These are phyloP conservation scores for Asarcornis scutulata DNA, from an alignment of 2,113 vertebrate genomes.

Conservation along the genomic window DNA sequence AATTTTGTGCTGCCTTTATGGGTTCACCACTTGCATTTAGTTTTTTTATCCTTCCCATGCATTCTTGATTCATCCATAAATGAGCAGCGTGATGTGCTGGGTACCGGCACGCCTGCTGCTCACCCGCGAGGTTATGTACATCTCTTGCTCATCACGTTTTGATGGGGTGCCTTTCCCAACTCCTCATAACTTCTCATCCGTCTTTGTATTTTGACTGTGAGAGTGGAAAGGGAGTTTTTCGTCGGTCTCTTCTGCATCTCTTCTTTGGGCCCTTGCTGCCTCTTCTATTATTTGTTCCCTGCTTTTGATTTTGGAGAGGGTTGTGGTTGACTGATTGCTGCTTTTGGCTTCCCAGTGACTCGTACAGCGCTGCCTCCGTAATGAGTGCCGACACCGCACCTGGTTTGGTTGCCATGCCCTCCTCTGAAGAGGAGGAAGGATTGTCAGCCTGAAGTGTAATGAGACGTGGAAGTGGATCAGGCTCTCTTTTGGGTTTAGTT, in stretches of 20 bases:
- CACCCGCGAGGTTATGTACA: not conserved
- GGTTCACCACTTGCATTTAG: not conserved
- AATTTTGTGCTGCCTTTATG: slow-evolving; percentile 5
- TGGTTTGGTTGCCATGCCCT: not conserved
- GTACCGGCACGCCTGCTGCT: not conserved
- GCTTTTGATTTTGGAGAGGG: slow-evolving; percentile 8
- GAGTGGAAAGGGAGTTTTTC: slow-evolving; percentile 4
- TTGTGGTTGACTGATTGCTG: not conserved
- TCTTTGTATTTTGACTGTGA: not conserved
- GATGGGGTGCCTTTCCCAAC: not conserved
- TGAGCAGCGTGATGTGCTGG: not conserved
- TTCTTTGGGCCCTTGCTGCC: not conserved
- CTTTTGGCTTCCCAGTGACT: slow-evolving; percentile 14
- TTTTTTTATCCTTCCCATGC: not conserved
- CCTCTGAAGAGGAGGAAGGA: not conserved
- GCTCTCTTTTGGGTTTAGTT: not conserved
- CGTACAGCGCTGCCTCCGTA: not conserved
- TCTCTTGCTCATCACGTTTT: not conserved
- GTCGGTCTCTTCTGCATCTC: not conserved
- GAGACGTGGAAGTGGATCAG: not conserved
- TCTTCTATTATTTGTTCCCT: not conserved
- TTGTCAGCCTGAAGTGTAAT: not conserved
- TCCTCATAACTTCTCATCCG: not conserved
- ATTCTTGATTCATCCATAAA: not conserved
- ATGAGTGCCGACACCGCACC: not conserved